These are phyloP conservation scores for Chaetogeoica ovagalla DNA, from an alignment of 2,888 invertebrate species.

Conservation along the genomic window DNA sequence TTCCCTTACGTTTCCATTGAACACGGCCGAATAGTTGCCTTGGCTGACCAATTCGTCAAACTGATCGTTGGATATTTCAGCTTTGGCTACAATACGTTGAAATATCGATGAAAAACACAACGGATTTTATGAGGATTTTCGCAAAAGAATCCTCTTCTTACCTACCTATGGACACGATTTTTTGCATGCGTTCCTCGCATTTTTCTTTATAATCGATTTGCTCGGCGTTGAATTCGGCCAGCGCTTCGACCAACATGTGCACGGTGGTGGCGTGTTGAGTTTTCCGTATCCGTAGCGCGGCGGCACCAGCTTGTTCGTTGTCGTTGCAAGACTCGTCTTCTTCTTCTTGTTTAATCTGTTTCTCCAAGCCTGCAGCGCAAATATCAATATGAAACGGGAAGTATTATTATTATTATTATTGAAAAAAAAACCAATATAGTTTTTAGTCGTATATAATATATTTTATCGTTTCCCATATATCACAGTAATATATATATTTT, in stretches of 20 bases:
- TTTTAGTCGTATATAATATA: no score
- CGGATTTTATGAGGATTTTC: no score
- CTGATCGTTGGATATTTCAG: constrained; percentile 57
- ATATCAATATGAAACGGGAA: background rate
- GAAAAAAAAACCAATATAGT: no score
- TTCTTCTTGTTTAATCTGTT: constrained; percentile 57
- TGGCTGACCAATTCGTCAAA: constrained; percentile 57
- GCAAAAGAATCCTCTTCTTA: no score
- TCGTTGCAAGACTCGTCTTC: constrained; percentile 56
- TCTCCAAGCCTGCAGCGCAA: constrained; percentile 55
- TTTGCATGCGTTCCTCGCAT: constrained; percentile 65
- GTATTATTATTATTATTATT: no score
- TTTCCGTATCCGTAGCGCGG: constrained; percentile 58
- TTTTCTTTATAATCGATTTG: constrained; percentile 66
- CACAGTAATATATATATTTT: background rate
- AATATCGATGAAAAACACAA: no score
- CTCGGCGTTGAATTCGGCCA: constrained; percentile 66
- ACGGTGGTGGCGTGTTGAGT: constrained; percentile 64
- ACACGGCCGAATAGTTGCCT: constrained; percentile 57
- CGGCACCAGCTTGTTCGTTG: constrained; percentile 56
- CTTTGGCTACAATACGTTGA: constrained; percentile 57
- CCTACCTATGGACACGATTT: constrained; percentile 65
- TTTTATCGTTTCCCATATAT: background rate
- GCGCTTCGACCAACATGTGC: constrained; percentile 65
- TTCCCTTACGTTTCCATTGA: constrained; percentile 58